Evolutionary conservation across 2,113 vertebrate species (phyloP).

Genomic region (Mormyrus lacerda): DNA sequence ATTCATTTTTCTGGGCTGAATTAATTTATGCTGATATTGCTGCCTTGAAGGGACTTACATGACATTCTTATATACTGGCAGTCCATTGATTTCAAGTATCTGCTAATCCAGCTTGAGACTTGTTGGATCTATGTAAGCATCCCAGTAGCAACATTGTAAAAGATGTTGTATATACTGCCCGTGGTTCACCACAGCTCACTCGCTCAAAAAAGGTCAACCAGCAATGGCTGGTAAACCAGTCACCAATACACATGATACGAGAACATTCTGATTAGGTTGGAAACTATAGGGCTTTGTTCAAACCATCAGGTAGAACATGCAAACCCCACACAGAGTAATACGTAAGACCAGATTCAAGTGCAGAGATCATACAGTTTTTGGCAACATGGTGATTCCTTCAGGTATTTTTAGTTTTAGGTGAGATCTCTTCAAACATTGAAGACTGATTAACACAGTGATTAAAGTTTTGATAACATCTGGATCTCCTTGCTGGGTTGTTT

Average conservation of each 20-base stretch:
- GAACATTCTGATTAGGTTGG: background rate
- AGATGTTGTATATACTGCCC: background rate
- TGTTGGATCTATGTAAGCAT: background rate
- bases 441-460: background rate
- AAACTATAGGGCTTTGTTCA: background rate
- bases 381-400: background rate
- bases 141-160: background rate
- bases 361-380: background rate
- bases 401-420: background rate
- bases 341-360: background rate
- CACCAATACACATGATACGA: background rate
- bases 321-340: background rate
- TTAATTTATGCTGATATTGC: background rate
- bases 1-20: background rate
- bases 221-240: too few relatives aligned
- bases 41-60: background rate
- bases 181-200: background rate
- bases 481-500: background rate
- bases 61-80: background rate
- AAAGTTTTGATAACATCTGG: background rate
- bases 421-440: background rate
- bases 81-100: background rate
- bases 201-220: background rate
- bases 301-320: background rate
- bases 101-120: background rate